phyloP scores from a whole-genome alignment of 2,888 invertebrate genomes.

The Agonum fuliginosum region DNA sequence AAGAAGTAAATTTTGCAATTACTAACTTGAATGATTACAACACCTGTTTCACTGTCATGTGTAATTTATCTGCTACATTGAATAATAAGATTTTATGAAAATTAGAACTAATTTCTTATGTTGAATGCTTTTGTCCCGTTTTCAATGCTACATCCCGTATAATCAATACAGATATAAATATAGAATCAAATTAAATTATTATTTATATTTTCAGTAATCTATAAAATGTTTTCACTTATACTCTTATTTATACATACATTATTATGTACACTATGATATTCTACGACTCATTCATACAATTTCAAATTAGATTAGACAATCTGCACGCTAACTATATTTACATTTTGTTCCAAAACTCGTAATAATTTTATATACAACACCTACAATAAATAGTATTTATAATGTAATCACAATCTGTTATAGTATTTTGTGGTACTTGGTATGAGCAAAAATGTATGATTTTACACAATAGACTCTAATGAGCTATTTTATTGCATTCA shows the following conservation, averaged over 20 bases:
- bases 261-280: slow-evolving; percentile 44
- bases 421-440: slow-evolving; percentile 53
- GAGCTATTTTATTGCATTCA: slow-evolving; percentile 29
- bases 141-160: too few relatives aligned
- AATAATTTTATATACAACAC: slow-evolving; percentile 57
- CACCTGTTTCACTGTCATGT: too few relatives aligned
- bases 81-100: too few relatives aligned
- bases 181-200: slow-evolving; percentile 17
- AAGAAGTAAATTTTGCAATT: too few relatives aligned
- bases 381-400: slow-evolving; percentile 53
- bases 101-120: too few relatives aligned
- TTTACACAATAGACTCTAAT: background rate
- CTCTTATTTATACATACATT: slow-evolving; percentile 40
- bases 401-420: slow-evolving; percentile 55
- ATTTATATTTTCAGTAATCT: slow-evolving; percentile 30
- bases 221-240: slow-evolving; percentile 41
- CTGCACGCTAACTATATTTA: slow-evolving; percentile 47
- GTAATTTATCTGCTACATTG: too few relatives aligned
- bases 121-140: too few relatives aligned
- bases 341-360: slow-evolving; percentile 54
- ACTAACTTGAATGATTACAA: too few relatives aligned
- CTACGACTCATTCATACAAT: slow-evolving; percentile 31
- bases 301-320: slow-evolving; percentile 46
- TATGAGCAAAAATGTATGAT: slow-evolving; percentile 45
- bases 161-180: slow-evolving; percentile 7